Percentiles rank a stretch among this genome's conserved stretches.
Evolutionary conservation across 2,797 vertebrate genomes (phyloP).

Genomic region (Enteromius thamalakanensis): DNA sequence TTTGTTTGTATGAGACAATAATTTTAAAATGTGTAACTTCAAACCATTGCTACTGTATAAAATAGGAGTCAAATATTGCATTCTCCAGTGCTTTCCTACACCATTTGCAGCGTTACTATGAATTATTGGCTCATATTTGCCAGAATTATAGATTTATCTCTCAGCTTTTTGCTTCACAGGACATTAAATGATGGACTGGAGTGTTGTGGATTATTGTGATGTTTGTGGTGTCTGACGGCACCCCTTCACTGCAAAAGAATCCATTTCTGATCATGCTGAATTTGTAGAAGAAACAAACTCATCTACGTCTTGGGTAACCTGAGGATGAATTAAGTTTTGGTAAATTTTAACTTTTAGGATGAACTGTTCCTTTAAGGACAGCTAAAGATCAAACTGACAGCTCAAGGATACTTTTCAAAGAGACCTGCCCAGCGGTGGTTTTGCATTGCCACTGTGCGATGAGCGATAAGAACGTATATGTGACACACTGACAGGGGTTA

Average conservation of each 20-base stretch:
- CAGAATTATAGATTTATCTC: background rate
- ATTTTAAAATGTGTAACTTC: background rate
- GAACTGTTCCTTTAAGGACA: conserved; percentile 13
- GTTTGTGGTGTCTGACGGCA: background rate
- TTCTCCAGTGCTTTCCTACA: background rate
- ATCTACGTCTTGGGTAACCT: background rate
- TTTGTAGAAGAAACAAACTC: background rate
- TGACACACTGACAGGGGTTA: conserved; percentile 35
- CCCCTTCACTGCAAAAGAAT: background rate
- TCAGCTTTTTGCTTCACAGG: background rate
- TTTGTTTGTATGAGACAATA: background rate
- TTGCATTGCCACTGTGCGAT: background rate
- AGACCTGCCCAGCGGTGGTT: conserved; percentile 23
- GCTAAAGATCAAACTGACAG: conserved; percentile 32
- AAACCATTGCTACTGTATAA: background rate
- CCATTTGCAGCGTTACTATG: background rate
- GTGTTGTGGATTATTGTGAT: background rate
- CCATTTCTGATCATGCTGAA: background rate
- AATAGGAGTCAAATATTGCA: background rate
- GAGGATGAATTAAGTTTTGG: background rate
- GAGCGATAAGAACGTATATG: conserved; percentile 32
- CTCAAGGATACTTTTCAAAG: conserved; percentile 32
- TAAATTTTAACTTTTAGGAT: background rate
- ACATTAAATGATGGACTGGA: background rate
- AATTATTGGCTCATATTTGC: background rate